Conservation (phyloP, 2,113 vertebrate species). For the Anoplopoma fimbria region DNA sequence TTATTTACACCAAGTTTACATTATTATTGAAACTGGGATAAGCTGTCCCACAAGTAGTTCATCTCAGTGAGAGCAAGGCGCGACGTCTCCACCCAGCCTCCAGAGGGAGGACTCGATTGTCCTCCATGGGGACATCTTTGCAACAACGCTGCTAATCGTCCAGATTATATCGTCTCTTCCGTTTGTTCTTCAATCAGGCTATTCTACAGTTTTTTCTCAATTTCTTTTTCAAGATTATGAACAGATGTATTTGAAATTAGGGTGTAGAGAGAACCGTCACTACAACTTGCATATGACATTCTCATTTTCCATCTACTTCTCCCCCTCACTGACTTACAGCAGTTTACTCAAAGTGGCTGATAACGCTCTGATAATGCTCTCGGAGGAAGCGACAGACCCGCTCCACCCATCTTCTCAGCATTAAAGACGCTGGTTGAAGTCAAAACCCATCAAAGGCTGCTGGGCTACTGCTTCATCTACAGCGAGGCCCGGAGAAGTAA, state of each 20-base stretch:
- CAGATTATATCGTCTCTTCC: slow-evolving; percentile 30
- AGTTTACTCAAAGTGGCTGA: slow-evolving; percentile 50
- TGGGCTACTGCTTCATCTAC: slow-evolving; percentile 43
- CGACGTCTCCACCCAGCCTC: slow-evolving; percentile 59
- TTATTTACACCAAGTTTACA: not conserved
- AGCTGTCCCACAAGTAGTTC: slow-evolving; percentile 38
- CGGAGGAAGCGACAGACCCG: slow-evolving; percentile 58
- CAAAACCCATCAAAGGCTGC: slow-evolving; percentile 33
- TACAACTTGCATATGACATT: not conserved
- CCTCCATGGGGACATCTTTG: slow-evolving; percentile 19
- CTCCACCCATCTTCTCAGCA: slow-evolving; percentile 63
- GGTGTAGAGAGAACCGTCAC: not conserved
- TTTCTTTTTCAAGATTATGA: not conserved
- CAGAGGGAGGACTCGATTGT: slow-evolving; percentile 24
- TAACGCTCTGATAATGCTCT: slow-evolving; percentile 51
- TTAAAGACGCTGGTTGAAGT: slow-evolving; percentile 34
- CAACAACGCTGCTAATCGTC: slow-evolving; percentile 27
- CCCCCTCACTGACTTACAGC: not conserved
- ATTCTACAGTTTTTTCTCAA: not conserved
- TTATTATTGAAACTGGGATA: slow-evolving; percentile 1
- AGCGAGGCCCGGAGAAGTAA: slow-evolving; percentile 42
- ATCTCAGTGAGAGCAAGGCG: slow-evolving; percentile 45
- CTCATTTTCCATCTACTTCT: not conserved
- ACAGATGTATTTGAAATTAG: not conserved
- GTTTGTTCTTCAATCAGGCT: not conserved